These are phyloP conservation scores for Neogobius melanostomus DNA, from an alignment of 2,113 vertebrate genomes.

Conservation along the genomic window DNA sequence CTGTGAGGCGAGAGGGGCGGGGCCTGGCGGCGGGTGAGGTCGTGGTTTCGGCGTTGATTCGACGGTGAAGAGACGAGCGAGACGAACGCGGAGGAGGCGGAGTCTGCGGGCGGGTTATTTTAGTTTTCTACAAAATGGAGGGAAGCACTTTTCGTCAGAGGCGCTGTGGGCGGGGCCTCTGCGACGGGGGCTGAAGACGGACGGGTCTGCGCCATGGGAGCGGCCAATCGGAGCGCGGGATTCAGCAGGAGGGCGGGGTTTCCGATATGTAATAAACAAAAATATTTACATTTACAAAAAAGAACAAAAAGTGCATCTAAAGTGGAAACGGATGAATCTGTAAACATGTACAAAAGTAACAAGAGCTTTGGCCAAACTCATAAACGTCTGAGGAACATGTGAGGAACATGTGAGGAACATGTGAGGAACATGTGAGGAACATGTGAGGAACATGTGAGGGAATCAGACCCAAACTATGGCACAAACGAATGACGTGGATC, in stretches of 20 bases:
- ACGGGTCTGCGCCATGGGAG: slow-evolving; percentile 3
- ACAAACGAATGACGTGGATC: neutral
- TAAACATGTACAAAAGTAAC: neutral
- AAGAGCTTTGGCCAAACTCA: neutral
- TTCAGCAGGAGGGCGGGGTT: neutral
- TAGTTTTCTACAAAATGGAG: slow-evolving; percentile 61
- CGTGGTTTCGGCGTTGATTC: neutral
- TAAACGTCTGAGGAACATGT: neutral
- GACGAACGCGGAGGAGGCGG: slow-evolving; percentile 21
- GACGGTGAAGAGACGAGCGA: slow-evolving; percentile 34
- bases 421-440: no score
- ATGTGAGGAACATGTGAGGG: no score
- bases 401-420: no score
- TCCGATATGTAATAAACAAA: neutral
- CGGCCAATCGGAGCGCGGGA: neutral
- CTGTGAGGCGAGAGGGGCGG: slow-evolving; percentile 40
- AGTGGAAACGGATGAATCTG: neutral
- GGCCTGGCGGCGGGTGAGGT: slow-evolving; percentile 1
- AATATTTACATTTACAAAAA: neutral
- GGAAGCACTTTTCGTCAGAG: slow-evolving; percentile 80
- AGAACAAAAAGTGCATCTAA: neutral
- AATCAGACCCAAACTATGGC: no score
- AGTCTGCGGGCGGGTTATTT: neutral
- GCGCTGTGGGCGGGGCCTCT: slow-evolving; percentile 67
- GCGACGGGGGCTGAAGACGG: slow-evolving; percentile 42